A percentile compares a stretch with the other conserved stretches of the same genome.
Evolutionary conservation across 2,888 invertebrate genomes (phyloP).

Genomic region (Luperina testacea): DNA sequence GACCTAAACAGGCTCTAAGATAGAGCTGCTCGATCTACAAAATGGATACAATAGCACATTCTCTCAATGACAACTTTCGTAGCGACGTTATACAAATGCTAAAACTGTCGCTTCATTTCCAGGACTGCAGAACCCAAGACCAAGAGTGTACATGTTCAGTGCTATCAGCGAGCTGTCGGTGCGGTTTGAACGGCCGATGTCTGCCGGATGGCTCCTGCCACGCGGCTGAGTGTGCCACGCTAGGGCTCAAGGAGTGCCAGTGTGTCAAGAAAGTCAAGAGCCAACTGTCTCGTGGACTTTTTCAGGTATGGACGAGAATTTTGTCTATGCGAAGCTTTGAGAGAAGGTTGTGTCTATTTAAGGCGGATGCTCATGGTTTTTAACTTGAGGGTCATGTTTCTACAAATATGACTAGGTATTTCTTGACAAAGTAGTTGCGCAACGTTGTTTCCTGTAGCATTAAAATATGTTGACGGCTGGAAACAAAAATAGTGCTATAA

Average conservation of each 20-base stretch:
- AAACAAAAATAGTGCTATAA: too few relatives aligned
- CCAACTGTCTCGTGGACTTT: slow-evolving; percentile 57
- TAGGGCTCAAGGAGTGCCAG: slow-evolving; percentile 85
- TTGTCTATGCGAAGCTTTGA: too few relatives aligned
- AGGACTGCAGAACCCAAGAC: slow-evolving; percentile 84
- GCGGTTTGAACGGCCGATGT: slow-evolving; percentile 87
- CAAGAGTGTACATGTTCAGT: slow-evolving; percentile 80
- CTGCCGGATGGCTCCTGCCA: slow-evolving; percentile 81
- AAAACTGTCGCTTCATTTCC: slow-evolving; percentile 3
- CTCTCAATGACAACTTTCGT: not conserved
- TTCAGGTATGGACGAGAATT: slow-evolving; percentile 7
- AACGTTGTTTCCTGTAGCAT: too few relatives aligned
- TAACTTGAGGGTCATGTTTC: too few relatives aligned
- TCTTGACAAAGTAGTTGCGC: too few relatives aligned
- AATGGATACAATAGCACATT: not conserved
- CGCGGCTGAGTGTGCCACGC: slow-evolving; percentile 85
- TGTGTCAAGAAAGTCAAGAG: slow-evolving; percentile 71
- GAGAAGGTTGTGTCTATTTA: too few relatives aligned
- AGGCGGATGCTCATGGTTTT: too few relatives aligned
- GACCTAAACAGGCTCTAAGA: not conserved
- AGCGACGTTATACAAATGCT: not conserved
- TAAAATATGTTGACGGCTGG: too few relatives aligned
- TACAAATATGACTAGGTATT: too few relatives aligned
- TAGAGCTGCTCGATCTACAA: not conserved
- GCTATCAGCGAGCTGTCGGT: slow-evolving; percentile 73